phyloP scores from a whole-genome alignment of 2,888 invertebrate species.

The Pyralis farinalis region DNA sequence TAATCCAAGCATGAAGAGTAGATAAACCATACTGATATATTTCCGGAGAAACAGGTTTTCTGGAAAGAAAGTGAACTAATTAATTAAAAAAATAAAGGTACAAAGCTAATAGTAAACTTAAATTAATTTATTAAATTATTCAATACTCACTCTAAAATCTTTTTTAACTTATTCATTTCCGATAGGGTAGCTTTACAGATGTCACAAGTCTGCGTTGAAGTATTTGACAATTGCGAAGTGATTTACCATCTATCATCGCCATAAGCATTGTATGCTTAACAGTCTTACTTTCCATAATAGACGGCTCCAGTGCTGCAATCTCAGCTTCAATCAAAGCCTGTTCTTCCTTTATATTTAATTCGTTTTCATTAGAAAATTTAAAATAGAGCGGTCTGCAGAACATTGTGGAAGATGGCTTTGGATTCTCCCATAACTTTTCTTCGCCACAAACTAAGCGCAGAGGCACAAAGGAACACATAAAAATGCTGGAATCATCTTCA shows the following conservation, averaged over 20 bases:
- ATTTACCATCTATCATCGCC: neutral
- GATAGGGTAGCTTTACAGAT: neutral
- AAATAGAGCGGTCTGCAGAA: conserved; percentile 10
- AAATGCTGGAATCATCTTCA: conserved; percentile 7
- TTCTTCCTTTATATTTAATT: conserved; percentile 3
- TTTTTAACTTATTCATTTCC: neutral
- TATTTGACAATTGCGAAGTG: neutral
- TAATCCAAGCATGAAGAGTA: neutral
- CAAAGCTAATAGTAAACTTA: neutral
- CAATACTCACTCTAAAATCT: neutral
- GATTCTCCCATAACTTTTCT: conserved; percentile 14
- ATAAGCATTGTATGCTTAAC: too few relatives aligned
- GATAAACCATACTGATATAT: neutral
- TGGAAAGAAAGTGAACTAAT: neutral
- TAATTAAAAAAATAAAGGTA: neutral
- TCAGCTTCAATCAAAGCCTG: neutral
- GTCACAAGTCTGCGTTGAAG: neutral
- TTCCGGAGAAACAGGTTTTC: neutral
- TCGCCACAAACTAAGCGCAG: conserved; percentile 5
- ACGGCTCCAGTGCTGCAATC: conserved; percentile 8
- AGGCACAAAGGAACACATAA: conserved; percentile 12
- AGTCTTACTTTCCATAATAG: conserved; percentile 4
- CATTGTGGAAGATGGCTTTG: neutral
- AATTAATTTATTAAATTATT: neutral
- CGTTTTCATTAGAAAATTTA: conserved; percentile 4